Conservation (phyloP, 2,888 invertebrate genomes). For the Stictocephala bisonia region DNA sequence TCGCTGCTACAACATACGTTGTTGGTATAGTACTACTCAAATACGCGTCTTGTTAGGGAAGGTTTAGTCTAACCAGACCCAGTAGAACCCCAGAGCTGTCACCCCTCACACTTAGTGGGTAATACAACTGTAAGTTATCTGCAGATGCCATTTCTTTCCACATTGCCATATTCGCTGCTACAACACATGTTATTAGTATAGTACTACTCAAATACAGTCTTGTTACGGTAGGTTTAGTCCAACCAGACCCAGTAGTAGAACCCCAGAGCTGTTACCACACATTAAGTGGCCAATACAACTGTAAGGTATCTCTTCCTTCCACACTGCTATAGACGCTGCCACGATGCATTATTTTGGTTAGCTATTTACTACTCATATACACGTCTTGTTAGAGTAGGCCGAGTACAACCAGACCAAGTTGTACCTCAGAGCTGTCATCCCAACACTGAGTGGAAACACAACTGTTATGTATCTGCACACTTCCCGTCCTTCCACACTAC, state of each 20-base stretch:
- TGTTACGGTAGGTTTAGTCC: too few species aligned
- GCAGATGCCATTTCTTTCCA: constrained; percentile 61
- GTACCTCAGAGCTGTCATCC: constrained; percentile 55
- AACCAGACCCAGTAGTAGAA: too few species aligned
- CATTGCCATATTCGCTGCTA: constrained; percentile 56
- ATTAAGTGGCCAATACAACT: too few species aligned
- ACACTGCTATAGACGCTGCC: too few species aligned
- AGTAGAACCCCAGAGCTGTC: constrained; percentile 57
- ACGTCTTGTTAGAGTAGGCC: not conserved
- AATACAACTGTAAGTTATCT: constrained; percentile 61
- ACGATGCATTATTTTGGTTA: too few species aligned
- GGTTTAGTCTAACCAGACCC: constrained; percentile 48
- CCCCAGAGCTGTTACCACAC: too few species aligned
- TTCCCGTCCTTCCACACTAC: constrained; percentile 61
- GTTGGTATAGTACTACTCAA: too few species aligned
- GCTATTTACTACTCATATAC: too few species aligned
- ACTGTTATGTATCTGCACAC: constrained; percentile 61
- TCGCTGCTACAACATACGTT: constrained; percentile 55
- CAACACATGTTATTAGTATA: constrained; percentile 57
- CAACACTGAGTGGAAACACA: constrained; percentile 58
- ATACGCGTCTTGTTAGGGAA: not conserved
- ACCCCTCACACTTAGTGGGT: constrained; percentile 57
- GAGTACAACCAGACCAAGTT: constrained; percentile 55
- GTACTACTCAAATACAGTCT: too few species aligned
- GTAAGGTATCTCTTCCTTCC: too few species aligned